A percentile compares a stretch with the other conserved stretches of the same genome.
Evolutionary conservation across 2,888 invertebrate species (phyloP).

Genomic region (Theretra japonica): DNA sequence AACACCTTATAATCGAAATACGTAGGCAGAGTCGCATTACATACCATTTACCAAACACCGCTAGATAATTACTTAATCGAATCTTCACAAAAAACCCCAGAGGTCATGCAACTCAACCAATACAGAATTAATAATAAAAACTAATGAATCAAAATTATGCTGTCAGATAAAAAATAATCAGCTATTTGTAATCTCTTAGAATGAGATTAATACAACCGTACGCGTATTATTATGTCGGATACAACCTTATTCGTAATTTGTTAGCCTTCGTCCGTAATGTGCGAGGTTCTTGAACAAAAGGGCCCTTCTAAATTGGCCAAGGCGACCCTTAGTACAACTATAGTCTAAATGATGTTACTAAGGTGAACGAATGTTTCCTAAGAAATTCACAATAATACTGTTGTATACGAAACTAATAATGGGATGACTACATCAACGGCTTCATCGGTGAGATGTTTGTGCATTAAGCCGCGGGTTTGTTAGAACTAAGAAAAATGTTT

Average conservation of each 20-base stretch:
- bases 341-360: not conserved
- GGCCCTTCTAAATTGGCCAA: conserved; percentile 65
- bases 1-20: too few relatives aligned
- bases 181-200: conserved; percentile 15
- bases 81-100: conserved; percentile 14
- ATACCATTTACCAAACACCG: not conserved
- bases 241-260: conserved; percentile 20
- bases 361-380: not conserved
- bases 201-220: conserved; percentile 1
- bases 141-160: conserved; percentile 24
- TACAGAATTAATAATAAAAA: conserved; percentile 20
- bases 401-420: too few relatives aligned
- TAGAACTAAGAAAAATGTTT: too few relatives aligned
- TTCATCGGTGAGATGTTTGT: too few relatives aligned
- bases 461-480: too few relatives aligned
- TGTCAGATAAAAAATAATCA: conserved; percentile 24
- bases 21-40: too few relatives aligned
- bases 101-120: conserved; percentile 22
- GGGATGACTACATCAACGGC: too few relatives aligned
- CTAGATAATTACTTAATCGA: conserved; percentile 18
- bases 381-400: not conserved
- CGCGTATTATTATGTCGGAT: not conserved
- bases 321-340: conserved; percentile 38
- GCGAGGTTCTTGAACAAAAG: conserved; percentile 32
- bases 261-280: conserved; percentile 10